Evolutionary conservation across 2,113 vertebrate species (phyloP).

Genomic region (Raja brachyura): DNA sequence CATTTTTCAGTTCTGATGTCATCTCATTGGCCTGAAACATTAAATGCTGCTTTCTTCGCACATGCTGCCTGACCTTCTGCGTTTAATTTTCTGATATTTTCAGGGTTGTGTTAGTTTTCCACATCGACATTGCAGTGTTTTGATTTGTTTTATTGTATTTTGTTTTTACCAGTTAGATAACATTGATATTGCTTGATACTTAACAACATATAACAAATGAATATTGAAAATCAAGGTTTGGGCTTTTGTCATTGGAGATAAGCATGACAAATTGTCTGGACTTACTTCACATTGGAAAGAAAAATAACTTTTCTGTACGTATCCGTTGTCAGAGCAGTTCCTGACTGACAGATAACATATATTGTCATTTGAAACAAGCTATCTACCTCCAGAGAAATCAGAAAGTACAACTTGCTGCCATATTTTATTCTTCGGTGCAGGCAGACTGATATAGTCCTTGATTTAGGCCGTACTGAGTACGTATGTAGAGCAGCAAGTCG

Average conservation of each 20-base stretch:
- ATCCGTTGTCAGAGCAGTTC: neutral
- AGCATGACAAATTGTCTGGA: neutral
- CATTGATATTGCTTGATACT: neutral
- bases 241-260: neutral
- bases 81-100: neutral
- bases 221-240: neutral
- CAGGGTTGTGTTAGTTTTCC: neutral
- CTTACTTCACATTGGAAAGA: neutral
- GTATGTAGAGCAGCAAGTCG: neutral
- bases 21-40: neutral
- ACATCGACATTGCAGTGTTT: neutral
- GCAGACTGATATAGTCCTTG: too few relatives aligned
- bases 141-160: neutral
- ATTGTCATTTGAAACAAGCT: neutral
- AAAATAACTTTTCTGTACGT: too few relatives aligned
- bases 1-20: neutral
- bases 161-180: neutral
- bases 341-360: neutral
- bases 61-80: neutral
- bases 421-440: neutral
- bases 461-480: neutral
- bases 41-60: neutral
- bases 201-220: neutral
- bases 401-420: neutral
- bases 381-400: neutral